Evolutionary conservation across 2,113 vertebrate species (phyloP).

Genomic region (Gymnarchus niloticus): DNA sequence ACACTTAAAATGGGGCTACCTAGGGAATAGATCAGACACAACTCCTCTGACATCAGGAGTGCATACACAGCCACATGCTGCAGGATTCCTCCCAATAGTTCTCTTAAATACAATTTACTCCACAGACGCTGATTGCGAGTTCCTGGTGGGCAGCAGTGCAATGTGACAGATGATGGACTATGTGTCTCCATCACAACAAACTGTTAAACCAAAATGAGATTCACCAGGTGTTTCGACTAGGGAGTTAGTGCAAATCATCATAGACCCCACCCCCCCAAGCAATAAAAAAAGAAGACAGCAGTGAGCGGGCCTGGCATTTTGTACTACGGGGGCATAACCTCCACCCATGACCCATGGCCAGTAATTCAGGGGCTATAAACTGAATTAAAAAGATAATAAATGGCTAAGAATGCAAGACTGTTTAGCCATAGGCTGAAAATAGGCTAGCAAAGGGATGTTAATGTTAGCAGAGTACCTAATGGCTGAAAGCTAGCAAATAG

Average conservation of each 20-base stretch:
- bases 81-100: background rate
- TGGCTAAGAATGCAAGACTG: background rate
- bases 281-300: background rate
- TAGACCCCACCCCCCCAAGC: background rate
- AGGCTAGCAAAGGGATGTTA: background rate
- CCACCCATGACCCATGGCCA: background rate
- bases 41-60: background rate
- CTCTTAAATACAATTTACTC: slow-evolving; percentile 16
- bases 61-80: background rate
- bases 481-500: background rate
- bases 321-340: background rate
- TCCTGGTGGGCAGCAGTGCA: slow-evolving; percentile 31
- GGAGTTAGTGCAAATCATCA: background rate
- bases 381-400: background rate
- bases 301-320: background rate
- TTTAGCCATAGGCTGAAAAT: background rate
- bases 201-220: slow-evolving; percentile 60
- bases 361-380: background rate
- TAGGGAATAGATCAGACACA: background rate
- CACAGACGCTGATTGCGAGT: slow-evolving; percentile 22
- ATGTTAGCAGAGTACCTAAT: background rate
- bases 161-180: slow-evolving; percentile 58
- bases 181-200: slow-evolving; percentile 54
- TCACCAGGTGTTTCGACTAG: slow-evolving; percentile 48
- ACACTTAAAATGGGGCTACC: background rate